These are phyloP conservation scores for Pammene aurita DNA, from an alignment of 2,888 invertebrate species.

Conservation along the genomic window DNA sequence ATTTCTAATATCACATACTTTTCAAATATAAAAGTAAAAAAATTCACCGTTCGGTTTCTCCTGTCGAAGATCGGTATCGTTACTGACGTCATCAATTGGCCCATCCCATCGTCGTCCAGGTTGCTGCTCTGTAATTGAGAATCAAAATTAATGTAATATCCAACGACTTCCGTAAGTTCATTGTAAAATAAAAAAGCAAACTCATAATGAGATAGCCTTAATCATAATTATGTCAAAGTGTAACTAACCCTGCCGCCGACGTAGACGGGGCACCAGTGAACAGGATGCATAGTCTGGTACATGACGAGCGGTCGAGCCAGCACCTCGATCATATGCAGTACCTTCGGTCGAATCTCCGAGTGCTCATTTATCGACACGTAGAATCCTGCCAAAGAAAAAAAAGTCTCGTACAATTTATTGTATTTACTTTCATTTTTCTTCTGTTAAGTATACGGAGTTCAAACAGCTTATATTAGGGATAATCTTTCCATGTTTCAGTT, in stretches of 20 bases:
- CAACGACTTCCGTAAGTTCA: not conserved
- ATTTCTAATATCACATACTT: not conserved
- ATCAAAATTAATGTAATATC: not conserved
- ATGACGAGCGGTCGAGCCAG: slow-evolving; percentile 98
- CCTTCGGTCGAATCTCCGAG: slow-evolving; percentile 95
- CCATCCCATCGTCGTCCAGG: slow-evolving; percentile 86
- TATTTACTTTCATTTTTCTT: no score
- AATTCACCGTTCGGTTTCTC: slow-evolving; percentile 90
- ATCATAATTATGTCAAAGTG: no score
- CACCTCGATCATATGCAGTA: slow-evolving; percentile 96
- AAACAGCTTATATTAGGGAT: no score
- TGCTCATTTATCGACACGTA: slow-evolving; percentile 94
- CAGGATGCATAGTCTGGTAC: slow-evolving; percentile 94
- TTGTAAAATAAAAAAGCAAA: not conserved
- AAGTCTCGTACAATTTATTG: no score
- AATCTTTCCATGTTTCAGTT: no score
- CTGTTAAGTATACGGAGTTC: no score
- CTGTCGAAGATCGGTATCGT: slow-evolving; percentile 97
- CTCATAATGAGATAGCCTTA: no score
- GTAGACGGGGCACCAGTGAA: slow-evolving; percentile 98
- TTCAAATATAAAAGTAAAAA: not conserved
- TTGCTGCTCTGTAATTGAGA: slow-evolving; percentile 84
- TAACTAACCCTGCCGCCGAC: slow-evolving; percentile 89
- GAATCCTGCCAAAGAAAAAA: slow-evolving; percentile 84
- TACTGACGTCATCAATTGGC: slow-evolving; percentile 95